Evolutionary conservation across 1,140 invertebrate species (phyloP).

Genomic region (Chironomus tepperi): DNA sequence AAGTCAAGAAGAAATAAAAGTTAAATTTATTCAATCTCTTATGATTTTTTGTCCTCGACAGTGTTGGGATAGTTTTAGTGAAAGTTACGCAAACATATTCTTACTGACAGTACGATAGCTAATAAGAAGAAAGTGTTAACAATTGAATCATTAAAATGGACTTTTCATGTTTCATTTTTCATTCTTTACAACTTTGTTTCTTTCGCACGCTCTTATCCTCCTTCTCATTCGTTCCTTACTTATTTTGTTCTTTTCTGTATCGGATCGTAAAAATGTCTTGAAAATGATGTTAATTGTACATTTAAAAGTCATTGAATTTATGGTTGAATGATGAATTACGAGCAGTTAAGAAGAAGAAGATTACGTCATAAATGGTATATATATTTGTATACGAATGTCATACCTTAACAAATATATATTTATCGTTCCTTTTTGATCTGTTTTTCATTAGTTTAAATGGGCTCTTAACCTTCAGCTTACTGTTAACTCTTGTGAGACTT

Average conservation of each 20-base stretch:
- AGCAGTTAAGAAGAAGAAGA: constrained; percentile 7
- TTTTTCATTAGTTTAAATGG: background rate
- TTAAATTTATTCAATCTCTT: constrained; percentile 5
- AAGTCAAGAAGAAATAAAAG: too few relatives aligned
- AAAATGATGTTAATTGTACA: constrained; percentile 5
- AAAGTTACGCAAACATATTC: too few relatives aligned
- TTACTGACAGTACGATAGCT: too few relatives aligned
- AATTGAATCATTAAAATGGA: background rate
- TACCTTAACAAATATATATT: background rate
- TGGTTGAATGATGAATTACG: constrained; percentile 12
- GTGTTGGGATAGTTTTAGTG: too few relatives aligned
- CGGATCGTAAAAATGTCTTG: background rate
- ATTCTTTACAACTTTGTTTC: too few relatives aligned
- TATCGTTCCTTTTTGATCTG: constrained; percentile 4
- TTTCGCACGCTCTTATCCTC: too few relatives aligned
- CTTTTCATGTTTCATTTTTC: background rate
- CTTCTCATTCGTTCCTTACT: too few relatives aligned
- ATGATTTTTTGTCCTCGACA: background rate
- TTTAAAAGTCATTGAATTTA: constrained; percentile 14
- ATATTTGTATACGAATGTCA: background rate
- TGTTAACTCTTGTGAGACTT: background rate
- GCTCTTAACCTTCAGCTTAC: background rate
- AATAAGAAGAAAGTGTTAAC: background rate
- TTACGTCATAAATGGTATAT: background rate
- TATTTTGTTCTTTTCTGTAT: too few relatives aligned